Percentiles rank a stretch among this genome's conserved stretches.
Evolutionary conservation across 2,888 invertebrate species (phyloP).

Genomic region (Formica aserva): DNA sequence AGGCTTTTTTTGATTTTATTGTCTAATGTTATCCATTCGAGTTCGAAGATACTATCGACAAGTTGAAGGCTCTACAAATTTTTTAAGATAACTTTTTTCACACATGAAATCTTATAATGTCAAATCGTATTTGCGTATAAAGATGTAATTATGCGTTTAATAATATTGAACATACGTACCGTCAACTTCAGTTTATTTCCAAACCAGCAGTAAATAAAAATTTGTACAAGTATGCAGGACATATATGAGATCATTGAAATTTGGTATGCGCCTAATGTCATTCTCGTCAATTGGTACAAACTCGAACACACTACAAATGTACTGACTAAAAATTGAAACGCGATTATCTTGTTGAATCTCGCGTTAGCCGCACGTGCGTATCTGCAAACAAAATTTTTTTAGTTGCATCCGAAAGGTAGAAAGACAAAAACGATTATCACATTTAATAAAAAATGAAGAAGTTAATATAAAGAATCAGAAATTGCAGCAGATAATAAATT

Average conservation of each 20-base stretch:
- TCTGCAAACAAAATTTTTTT: conserved; percentile 21
- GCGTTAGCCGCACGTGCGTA: conserved; percentile 38
- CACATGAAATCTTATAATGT: no score
- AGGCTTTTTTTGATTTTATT: conserved; percentile 51
- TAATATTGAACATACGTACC: conserved; percentile 54
- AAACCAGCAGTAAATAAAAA: conserved; percentile 73
- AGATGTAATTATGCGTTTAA: no score
- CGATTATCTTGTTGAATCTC: conserved; percentile 54
- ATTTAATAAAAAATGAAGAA: background rate
- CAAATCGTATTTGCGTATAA: no score
- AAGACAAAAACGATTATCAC: no score
- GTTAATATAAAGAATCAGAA: background rate
- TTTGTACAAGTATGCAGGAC: conserved; percentile 64
- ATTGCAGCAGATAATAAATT: background rate
- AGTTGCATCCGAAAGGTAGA: background rate
- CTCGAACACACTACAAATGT: conserved; percentile 63
- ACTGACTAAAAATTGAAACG: conserved; percentile 61
- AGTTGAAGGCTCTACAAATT: conserved; percentile 67
- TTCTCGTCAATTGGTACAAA: conserved; percentile 58
- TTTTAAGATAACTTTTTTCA: background rate
- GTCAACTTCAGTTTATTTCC: conserved; percentile 67
- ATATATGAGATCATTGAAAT: conserved; percentile 58
- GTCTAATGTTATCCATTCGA: conserved; percentile 64
- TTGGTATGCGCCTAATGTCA: conserved; percentile 22
- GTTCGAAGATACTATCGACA: conserved; percentile 59